These are phyloP conservation scores for Scotopteryx bipunctaria DNA, from an alignment of 2,888 invertebrate genomes.

Conservation along the genomic window DNA sequence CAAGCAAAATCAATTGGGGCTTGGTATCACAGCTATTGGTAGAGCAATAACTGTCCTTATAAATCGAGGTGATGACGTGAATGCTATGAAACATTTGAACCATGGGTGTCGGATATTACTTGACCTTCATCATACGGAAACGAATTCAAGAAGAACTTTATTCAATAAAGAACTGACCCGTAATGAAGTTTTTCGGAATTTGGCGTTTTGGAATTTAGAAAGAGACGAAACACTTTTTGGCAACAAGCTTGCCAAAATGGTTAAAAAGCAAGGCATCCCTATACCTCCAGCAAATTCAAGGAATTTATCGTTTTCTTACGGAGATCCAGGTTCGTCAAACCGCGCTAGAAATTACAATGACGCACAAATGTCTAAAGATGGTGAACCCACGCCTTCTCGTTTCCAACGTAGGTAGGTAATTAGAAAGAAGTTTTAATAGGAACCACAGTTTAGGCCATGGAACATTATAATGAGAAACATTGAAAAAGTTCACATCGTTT, in stretches of 20 bases:
- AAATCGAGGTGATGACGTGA: constrained; percentile 13
- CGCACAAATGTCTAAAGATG: too few species aligned
- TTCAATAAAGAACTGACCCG: constrained; percentile 12
- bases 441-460: too few species aligned
- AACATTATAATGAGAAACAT: too few species aligned
- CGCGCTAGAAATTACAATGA: constrained; percentile 1
- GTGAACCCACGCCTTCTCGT: too few species aligned
- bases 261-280: constrained; percentile 16
- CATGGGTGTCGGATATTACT: constrained; percentile 15
- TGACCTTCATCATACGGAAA: constrained; percentile 14
- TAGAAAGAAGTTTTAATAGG: too few species aligned
- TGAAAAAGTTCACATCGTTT: too few species aligned
- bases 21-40: constrained; percentile 23
- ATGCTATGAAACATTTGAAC: constrained; percentile 16
- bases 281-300: constrained; percentile 1
- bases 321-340: not conserved
- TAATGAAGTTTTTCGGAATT: constrained; percentile 19
- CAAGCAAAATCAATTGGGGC: constrained; percentile 21
- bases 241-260: constrained; percentile 13
- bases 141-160: constrained; percentile 5
- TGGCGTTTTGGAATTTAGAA: constrained; percentile 6
- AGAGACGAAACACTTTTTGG: constrained; percentile 23
- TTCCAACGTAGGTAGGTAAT: too few species aligned
- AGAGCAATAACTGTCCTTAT: constrained; percentile 16
- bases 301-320: constrained; percentile 1